Conservation (phyloP, 2,888 invertebrate genomes). For the Drymonia ruficornis region DNA sequence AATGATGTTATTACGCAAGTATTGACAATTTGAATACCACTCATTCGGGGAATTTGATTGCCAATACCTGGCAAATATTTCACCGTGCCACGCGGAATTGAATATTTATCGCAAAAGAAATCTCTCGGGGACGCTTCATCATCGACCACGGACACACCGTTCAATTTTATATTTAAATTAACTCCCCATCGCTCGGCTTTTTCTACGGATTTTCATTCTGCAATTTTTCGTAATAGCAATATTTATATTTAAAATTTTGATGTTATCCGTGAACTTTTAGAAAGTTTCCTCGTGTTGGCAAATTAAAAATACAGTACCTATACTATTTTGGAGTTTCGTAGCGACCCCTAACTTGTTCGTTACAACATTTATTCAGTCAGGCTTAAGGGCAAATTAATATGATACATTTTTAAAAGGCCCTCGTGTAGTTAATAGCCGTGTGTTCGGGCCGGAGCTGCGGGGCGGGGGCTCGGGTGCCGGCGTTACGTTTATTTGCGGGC, state of each 20-base stretch:
- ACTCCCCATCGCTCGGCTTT: background rate
- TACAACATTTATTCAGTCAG: constrained; percentile 21
- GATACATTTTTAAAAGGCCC: constrained; percentile 10
- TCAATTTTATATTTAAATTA: constrained; percentile 8
- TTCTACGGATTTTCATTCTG: constrained; percentile 9
- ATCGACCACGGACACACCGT: constrained; percentile 2
- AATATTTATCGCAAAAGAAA: constrained; percentile 27
- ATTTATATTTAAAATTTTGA: constrained; percentile 23
- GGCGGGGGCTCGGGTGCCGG: constrained; percentile 21
- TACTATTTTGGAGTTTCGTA: constrained; percentile 13
- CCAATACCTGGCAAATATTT: constrained; percentile 26
- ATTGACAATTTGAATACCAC: constrained; percentile 29
- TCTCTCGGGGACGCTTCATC: constrained; percentile 16
- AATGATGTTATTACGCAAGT: constrained; percentile 27
- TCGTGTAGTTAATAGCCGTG: constrained; percentile 24
- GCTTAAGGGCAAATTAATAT: constrained; percentile 20
- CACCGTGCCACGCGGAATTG: constrained; percentile 24
- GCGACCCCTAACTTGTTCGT: constrained; percentile 15
- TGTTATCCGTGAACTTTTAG: constrained; percentile 7
- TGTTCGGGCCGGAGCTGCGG: constrained; percentile 5
- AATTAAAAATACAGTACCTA: constrained; percentile 27
- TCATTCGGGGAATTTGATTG: constrained; percentile 28
- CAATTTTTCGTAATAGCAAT: constrained; percentile 17
- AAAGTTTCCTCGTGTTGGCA: constrained; percentile 13
- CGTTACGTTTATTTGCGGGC: constrained; percentile 59